Base-by-base conservation (phyloP, 2,113 vertebrate genomes). In the Leucosticte australis region DNA sequence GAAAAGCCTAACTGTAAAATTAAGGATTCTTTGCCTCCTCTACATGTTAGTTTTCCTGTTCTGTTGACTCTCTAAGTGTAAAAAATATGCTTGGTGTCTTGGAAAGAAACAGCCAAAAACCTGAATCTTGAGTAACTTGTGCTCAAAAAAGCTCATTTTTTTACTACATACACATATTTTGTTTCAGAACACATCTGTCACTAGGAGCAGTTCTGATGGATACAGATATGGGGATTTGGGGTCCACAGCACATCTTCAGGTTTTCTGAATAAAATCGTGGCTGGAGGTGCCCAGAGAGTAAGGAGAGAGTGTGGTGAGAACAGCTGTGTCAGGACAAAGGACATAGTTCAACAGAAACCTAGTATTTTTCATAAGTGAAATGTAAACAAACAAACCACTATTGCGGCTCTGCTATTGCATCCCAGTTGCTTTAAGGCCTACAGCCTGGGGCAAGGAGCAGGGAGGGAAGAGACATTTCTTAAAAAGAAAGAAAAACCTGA, bases 1-100 rank as follows among this genome's bases (percentile, higher is more conserved):
- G 90, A 94, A 93, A 97, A 80, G 17, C 71, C 55, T 82, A 53
- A 94, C 37, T 73, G 59, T 70, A 95, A 87, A 85, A 79, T 3
- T 46, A 83, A 90, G 56, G 26, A 71, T 63, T 49, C 27, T 87
- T 77, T 90, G 50, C 24, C n/a, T 90, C 30, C 15, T 85, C 4
- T 84, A 57, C 19, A 3, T 33, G 35, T 37, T 77, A 28, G 14
- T 24, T 86, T 86, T 70, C 24, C 30, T 85, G 15, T 85, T 83
- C 39, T 74, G 17, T 90, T 83, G 74, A 57, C 31, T 67, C 52
- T 41, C 31, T 46, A 75, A 52, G 12, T 73, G 31, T 69, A 68
- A 75, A 87, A 59, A 68, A 44, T 28, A 33, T 6, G 3, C 46
- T 2, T n/a, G 6, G 2, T 41, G 9, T 71, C 64, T 74, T n/a